Base-by-base conservation (phyloP, 2,113 vertebrate species). In the Pholis gunnellus region DNA sequence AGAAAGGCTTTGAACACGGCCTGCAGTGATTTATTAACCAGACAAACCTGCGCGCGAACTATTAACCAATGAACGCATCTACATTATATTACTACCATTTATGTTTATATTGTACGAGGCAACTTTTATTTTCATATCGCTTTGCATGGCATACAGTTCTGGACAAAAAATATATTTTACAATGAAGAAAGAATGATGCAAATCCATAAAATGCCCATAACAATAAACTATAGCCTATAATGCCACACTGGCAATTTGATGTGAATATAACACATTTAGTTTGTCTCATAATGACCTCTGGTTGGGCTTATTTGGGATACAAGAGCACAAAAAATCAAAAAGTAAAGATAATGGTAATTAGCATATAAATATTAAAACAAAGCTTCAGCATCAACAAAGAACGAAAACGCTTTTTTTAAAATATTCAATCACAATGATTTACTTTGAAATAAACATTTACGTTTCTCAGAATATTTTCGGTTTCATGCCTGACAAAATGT, bases 11-110 rank as follows among this genome's bases (percentile, higher is more conserved):
- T 72, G 2, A 69, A 46, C 14, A 13, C 65, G 75, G 68, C 78
- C 78, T 46, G 73, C 44, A 78, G 83, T 36, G 63, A 63, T 73
- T 72, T 52, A 59, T 65, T 57, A 25, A 46, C 8, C 34, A 29
- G 29, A 44, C 34, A 46, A 6, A 72, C 1, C 5, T 10, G 15
- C 22, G 56, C n/a, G 52, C 9, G 15, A 31, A 52, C 9, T 50
- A 46, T 5, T 6, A 13, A 11, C 6, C 10, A 25, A 13, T 27
- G 27, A 44, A 59, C 2, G 31, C 9, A 59, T 0, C 18, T 66
- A n/a, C n/a, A n/a, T n/a, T n/a, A n/a, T n/a, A n/a, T 2, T 18
- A 14, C 61, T 29, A 54, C 9, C 9, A 9, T n/a, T n/a, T 54
- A 54, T 9, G 9, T 52, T 57, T 27, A n/a, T 27, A 36, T 15